These are phyloP conservation scores for Oncopodura yosiiana DNA, from an alignment of 1,140 invertebrate species.

Conservation along the genomic window DNA sequence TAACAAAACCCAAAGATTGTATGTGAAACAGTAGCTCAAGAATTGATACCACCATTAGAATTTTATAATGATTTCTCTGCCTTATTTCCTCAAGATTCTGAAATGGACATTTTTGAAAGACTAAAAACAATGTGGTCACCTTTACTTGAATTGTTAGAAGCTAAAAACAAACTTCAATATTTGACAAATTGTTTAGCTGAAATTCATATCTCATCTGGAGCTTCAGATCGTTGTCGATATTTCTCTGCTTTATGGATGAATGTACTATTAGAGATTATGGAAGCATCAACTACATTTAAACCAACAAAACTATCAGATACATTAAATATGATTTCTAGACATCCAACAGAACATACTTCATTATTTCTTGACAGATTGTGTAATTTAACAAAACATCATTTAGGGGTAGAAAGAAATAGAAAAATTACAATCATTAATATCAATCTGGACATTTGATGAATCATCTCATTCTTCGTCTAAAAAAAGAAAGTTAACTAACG, in stretches of 20 bases:
- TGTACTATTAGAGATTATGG: slow-evolving; percentile 6
- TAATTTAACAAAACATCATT: no score
- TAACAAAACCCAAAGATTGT: neutral
- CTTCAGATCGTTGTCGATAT: neutral
- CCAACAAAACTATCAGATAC: no score
- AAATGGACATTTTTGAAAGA: slow-evolving; percentile 1
- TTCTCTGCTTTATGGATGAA: slow-evolving; percentile 18
- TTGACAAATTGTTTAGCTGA: slow-evolving; percentile 1
- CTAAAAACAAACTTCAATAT: slow-evolving; percentile 10
- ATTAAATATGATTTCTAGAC: no score
- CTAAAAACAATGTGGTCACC: slow-evolving; percentile 9
- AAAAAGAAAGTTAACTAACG: no score
- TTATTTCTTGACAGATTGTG: no score
- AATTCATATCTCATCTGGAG: slow-evolving; percentile 1
- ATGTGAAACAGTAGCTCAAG: slow-evolving; percentile 5
- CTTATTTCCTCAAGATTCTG: neutral
- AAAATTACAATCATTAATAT: no score
- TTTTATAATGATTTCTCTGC: slow-evolving; percentile 16
- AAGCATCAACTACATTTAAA: no score
- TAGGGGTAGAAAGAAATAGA: no score
- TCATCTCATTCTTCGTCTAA: no score
- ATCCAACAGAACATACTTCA: no score
- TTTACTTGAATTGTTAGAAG: slow-evolving; percentile 14
- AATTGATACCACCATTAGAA: slow-evolving; percentile 16
- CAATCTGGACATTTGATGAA: no score